A percentile compares a stretch with the other conserved stretches of the same genome.
phyloP scores from a whole-genome alignment of 1,140 invertebrate species.

The Cardiocondyla obscurior region DNA sequence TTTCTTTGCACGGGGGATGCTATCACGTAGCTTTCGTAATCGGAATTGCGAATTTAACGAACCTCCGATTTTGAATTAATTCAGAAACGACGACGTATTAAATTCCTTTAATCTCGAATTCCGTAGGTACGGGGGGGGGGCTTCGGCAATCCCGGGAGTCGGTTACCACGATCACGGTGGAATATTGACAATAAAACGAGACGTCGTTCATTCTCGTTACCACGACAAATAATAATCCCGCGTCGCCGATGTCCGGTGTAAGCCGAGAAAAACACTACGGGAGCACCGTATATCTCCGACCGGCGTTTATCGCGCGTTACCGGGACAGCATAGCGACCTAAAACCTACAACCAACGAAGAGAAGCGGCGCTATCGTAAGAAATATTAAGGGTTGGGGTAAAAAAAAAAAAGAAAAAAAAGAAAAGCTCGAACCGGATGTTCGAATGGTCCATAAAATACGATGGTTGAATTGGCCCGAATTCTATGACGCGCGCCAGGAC shows the following conservation, averaged over 20 bases:
- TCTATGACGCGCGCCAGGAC: constrained; percentile 23
- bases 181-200: constrained; percentile 48
- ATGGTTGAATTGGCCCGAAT: constrained; percentile 44
- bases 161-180: constrained; percentile 23
- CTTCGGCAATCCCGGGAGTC: background rate
- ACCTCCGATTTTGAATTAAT: constrained; percentile 41
- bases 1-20: background rate
- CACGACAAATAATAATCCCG: constrained; percentile 47
- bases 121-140: background rate
- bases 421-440: constrained; percentile 14
- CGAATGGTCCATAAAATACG: constrained; percentile 47
- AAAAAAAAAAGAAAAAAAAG: constrained; percentile 32
- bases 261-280: constrained; percentile 33
- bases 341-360: background rate
- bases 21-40: background rate
- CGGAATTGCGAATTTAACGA: constrained; percentile 10
- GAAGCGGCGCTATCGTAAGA: constrained; percentile 20
- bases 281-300: constrained; percentile 18
- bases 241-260: constrained; percentile 22
- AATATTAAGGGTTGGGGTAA: constrained; percentile 23
- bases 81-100: constrained; percentile 16
- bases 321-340: constrained; percentile 9
- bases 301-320: constrained; percentile 46
- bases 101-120: constrained; percentile 39
- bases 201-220: constrained; percentile 44